Evolutionary conservation across 2,113 vertebrate genomes (phyloP).

Genomic region (Ceuthmochares aereus): DNA sequence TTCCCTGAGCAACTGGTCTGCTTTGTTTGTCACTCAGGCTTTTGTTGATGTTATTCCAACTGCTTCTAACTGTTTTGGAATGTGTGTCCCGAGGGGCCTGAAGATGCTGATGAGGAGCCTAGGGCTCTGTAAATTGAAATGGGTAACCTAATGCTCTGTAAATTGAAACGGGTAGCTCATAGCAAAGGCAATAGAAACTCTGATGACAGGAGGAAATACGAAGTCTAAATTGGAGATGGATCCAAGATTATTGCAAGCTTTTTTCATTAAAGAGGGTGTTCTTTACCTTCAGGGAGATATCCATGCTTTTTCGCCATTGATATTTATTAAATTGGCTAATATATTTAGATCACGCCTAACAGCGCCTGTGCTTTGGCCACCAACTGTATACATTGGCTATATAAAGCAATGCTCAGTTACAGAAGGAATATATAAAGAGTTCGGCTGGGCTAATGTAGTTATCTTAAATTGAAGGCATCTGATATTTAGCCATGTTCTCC

Average conservation of each 20-base stretch:
- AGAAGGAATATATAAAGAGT: background rate
- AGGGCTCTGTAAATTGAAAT: constrained; percentile 35
- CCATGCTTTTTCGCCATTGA: background rate
- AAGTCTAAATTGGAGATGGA: constrained; percentile 44
- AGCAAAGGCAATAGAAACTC: constrained; percentile 39
- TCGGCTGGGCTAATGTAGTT: background rate
- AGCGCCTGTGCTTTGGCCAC: background rate
- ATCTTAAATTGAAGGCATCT: background rate
- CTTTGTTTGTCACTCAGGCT: background rate
- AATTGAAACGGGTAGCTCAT: constrained; percentile 30
- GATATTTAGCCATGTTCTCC: background rate
- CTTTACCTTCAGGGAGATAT: constrained; percentile 37
- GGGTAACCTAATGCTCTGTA: background rate
- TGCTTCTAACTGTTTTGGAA: background rate
- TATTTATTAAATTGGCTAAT: constrained; percentile 9
- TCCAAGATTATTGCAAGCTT: constrained; percentile 36
- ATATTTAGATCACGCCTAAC: background rate
- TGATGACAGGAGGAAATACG: background rate
- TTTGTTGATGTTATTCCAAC: background rate
- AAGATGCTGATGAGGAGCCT: constrained; percentile 43
- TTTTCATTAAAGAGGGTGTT: constrained; percentile 44
- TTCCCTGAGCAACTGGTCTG: background rate
- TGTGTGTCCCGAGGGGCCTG: background rate
- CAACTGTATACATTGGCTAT: background rate
- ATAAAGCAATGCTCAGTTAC: background rate